These are phyloP conservation scores for Gonatopus flavifemur DNA, from an alignment of 1,140 invertebrate genomes.

Conservation along the genomic window DNA sequence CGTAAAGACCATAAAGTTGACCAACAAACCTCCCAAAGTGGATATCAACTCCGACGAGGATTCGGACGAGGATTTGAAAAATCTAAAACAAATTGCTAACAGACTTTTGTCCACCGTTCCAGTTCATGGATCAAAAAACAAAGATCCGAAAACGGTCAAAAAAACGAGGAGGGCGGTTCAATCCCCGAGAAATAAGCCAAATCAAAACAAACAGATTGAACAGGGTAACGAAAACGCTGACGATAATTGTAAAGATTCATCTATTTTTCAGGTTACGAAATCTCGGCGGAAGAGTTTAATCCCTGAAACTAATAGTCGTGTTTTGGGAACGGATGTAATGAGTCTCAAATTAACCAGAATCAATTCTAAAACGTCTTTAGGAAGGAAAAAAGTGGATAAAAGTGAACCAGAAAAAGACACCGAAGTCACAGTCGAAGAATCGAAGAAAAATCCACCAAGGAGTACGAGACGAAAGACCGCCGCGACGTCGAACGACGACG, in stretches of 20 bases:
- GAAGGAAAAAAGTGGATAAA: no score
- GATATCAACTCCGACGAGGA: neutral
- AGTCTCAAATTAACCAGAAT: no score
- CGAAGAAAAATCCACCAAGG: no score
- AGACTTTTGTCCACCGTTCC: neutral
- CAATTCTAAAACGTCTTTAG: no score
- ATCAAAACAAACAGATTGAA: neutral
- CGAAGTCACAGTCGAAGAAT: no score
- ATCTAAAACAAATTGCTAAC: conserved; percentile 14
- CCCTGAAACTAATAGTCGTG: no score
- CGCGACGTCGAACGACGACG: neutral
- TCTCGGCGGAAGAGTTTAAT: neutral
- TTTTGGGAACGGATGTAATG: no score
- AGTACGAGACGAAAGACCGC: no score
- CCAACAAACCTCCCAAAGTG: no score
- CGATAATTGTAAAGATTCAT: no score
- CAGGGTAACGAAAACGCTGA: no score
- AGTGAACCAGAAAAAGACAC: no score
- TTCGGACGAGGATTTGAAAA: conserved; percentile 13
- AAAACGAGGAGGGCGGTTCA: neutral
- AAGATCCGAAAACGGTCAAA: neutral
- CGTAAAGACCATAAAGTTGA: neutral
- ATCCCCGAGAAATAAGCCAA: neutral
- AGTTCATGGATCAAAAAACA: neutral
- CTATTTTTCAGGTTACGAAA: conserved; percentile 10